Conservation (phyloP, 2,888 invertebrate genomes). For the Drosophila lutescens region DNA sequence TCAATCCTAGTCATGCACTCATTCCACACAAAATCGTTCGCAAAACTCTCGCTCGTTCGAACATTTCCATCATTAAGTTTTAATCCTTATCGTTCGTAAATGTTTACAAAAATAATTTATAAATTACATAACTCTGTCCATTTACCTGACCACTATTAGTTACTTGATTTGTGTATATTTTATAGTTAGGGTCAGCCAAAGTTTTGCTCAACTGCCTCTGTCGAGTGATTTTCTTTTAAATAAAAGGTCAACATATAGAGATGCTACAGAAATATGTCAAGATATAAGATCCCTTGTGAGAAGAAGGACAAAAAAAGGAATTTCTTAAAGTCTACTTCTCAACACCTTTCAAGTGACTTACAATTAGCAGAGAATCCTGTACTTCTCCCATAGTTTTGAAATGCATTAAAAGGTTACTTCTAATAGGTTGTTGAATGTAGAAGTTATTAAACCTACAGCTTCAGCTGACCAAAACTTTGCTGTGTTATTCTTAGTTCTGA, state of each 20-base stretch:
- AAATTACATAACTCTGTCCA: constrained; percentile 72
- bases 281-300: background rate
- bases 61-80: constrained; percentile 7
- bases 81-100: constrained; percentile 62
- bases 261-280: background rate
- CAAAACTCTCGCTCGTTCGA: constrained; percentile 12
- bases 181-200: constrained; percentile 31
- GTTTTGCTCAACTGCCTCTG: constrained; percentile 18
- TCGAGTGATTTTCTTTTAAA: background rate
- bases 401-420: constrained; percentile 12
- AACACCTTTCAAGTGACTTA: background rate
- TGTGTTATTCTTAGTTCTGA: constrained; percentile 14
- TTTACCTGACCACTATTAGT: constrained; percentile 43
- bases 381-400: background rate
- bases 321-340: no score
- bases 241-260: background rate
- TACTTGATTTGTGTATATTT: constrained; percentile 38
- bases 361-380: background rate
- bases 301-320: no score
- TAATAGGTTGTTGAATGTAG: constrained; percentile 1
- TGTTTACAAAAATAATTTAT: constrained; percentile 78
- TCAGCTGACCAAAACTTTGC: constrained; percentile 21
- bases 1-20: constrained; percentile 27
- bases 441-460: constrained; percentile 1
- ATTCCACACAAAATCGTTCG: background rate